phyloP scores from a whole-genome alignment of 2,888 invertebrate species.

The Pherbina coryleti region DNA sequence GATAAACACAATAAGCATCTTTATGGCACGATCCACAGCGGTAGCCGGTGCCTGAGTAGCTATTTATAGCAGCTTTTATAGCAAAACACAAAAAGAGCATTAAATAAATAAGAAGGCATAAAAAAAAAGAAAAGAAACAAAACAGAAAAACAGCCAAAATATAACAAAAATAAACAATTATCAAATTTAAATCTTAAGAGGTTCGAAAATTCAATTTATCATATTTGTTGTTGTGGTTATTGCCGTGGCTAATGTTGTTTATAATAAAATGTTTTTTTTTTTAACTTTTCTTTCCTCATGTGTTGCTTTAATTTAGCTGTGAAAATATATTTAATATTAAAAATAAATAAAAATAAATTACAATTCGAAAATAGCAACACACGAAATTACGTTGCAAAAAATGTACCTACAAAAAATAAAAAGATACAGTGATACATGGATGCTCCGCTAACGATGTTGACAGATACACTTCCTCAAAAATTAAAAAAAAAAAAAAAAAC shows the following conservation, averaged over 20 bases:
- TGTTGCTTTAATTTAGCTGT: not conserved
- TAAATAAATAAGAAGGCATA: not conserved
- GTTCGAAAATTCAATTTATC: not conserved
- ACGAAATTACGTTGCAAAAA: not conserved
- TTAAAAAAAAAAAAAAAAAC: not conserved
- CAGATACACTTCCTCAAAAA: not conserved
- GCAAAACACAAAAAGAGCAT: not conserved
- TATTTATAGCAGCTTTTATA: not conserved
- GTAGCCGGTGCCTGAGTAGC: not conserved
- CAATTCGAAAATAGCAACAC: not conserved
- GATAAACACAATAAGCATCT: not conserved
- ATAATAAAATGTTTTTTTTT: not conserved
- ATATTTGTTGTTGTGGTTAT: not conserved
- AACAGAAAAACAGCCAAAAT: not conserved
- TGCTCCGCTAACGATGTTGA: not conserved
- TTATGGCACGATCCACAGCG: not conserved
- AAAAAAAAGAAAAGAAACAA: too few species aligned
- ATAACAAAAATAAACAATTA: not conserved
- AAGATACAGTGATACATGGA: not conserved
- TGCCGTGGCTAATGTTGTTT: not conserved
- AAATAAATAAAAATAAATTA: not conserved
- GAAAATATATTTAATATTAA: not conserved
- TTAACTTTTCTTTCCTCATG: not conserved
- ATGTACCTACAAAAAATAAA: not conserved
- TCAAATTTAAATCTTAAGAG: not conserved